Evolutionary conservation across 2,797 vertebrate species (phyloP), one percentile per base, ranked within the genome.

Genomic region (Poecilia velifera): DNA sequence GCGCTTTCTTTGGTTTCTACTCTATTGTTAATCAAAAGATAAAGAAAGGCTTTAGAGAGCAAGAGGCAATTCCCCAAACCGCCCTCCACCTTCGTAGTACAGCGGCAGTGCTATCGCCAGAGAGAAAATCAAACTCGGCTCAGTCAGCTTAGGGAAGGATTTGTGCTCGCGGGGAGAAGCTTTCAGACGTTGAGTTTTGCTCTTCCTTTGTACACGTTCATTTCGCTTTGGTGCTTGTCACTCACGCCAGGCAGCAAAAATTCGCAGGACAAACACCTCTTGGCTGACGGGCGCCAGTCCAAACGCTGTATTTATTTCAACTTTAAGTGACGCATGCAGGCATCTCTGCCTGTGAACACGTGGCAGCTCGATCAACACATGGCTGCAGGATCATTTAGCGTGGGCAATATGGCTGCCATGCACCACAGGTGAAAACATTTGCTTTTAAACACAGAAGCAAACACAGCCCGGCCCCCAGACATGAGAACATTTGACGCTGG

Each of bases 1-100:
- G 88, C 76, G 77, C 66, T 86, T 89, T 45, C 85, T 78, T 84
- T 82, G 43, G 14, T 86, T 85, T 84, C 73, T 70, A 34, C 73
- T 83, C 78, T 49, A 76, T 81, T 84, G 79, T 88, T 91, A 84
- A 91, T 91, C 83, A 86, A 68, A 51, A 87, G 83, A 89, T 87
- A 57, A 88, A 70, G 39, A n/a, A 87, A 85, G 79, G 66, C 79
- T 76, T 83, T 3, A 68, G 75, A 78, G 79, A 86, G 51, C 64
- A 34, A 16, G 31, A 39, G 66, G 79, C 83, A 81, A 80, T 85
- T 82, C 7, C 1, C 14, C 72, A 51, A 51, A 22, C 49, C 49
- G 20, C 20, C 49, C 49, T 22, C 49, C 20, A 51, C 49, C 49
- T 51, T 76, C 3, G 0, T 72, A n/a, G 12, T 85, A 73, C 78